Evolutionary conservation across 2,888 invertebrate species (phyloP).

Genomic region (Napeogenes inachia): DNA sequence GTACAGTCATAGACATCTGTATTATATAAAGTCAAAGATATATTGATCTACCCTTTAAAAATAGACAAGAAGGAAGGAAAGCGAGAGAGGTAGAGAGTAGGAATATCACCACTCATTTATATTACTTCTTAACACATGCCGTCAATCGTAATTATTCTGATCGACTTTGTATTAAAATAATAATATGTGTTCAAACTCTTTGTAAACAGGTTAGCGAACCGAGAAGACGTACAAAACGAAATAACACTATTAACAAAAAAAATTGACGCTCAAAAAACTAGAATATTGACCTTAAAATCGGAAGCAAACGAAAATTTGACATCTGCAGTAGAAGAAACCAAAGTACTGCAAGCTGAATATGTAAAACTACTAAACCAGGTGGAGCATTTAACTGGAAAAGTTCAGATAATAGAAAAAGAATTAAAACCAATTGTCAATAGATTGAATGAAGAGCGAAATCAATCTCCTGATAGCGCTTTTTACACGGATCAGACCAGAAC

Average conservation of each 20-base stretch:
- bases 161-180: too few species aligned
- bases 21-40: too few species aligned
- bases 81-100: too few species aligned
- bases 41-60: too few species aligned
- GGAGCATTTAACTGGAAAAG: slow-evolving; percentile 81
- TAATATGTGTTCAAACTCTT: background rate
- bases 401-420: slow-evolving; percentile 82
- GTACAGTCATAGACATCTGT: too few species aligned
- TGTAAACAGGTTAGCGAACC: slow-evolving; percentile 81
- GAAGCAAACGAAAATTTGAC: slow-evolving; percentile 81
- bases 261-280: slow-evolving; percentile 81
- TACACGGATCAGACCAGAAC: slow-evolving; percentile 76
- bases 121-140: too few species aligned
- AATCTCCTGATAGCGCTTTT: slow-evolving; percentile 71
- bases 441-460: slow-evolving; percentile 65
- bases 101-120: too few species aligned
- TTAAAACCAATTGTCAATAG: slow-evolving; percentile 71
- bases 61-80: too few species aligned
- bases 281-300: slow-evolving; percentile 80
- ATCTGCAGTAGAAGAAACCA: slow-evolving; percentile 83
- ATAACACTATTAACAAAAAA: slow-evolving; percentile 80
- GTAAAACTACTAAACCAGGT: slow-evolving; percentile 71
- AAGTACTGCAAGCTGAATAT: slow-evolving; percentile 81
- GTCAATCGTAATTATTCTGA: too few species aligned
- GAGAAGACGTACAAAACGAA: slow-evolving; percentile 90